phyloP scores from a whole-genome alignment of 2,113 vertebrate genomes.

The human (Homo sapiens) region GRCh38 chr19:28627501-28628000 shows the following conservation, averaged over 20 bases:
- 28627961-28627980: neutral
- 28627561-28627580: neutral
- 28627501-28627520: too few relatives aligned
- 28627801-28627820: neutral
- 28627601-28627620: neutral
- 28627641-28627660: neutral
- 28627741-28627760: neutral
- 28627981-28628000: neutral
- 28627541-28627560: neutral
- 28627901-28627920: neutral
- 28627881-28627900: neutral
- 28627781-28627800: neutral
- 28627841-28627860: neutral
- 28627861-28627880: neutral
- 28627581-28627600: neutral
- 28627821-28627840: neutral
- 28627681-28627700: neutral
- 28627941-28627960: neutral
- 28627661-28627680: neutral
- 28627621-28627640: neutral
- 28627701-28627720: neutral
- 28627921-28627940: neutral
- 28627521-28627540: neutral
- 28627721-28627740: neutral
- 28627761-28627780: neutral